Percentiles rank a stretch among this genome's conserved stretches.
Evolutionary conservation across 2,888 invertebrate species (phyloP).

Genomic region (Microplitis deprimator): DNA sequence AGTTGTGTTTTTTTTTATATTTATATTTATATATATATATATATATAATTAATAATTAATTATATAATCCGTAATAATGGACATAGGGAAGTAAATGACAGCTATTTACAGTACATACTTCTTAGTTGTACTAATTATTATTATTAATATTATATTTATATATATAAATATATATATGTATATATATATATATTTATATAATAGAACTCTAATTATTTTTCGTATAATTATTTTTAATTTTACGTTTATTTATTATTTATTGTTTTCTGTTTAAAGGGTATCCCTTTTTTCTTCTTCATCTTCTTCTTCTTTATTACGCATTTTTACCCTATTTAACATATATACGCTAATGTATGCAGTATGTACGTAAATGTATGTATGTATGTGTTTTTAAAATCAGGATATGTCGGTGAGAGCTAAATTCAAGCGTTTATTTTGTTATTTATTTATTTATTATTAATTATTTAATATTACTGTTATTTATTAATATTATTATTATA

Average conservation of each 20-base stretch:
- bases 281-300: not conserved
- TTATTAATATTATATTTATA: slow-evolving; percentile 55
- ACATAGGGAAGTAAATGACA: slow-evolving; percentile 64
- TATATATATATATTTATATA: slow-evolving; percentile 56
- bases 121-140: slow-evolving; percentile 52
- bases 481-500: slow-evolving; percentile 39
- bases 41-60: slow-evolving; percentile 50
- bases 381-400: slow-evolving; percentile 67
- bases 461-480: slow-evolving; percentile 39
- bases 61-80: slow-evolving; percentile 59
- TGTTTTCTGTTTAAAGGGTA: slow-evolving; percentile 57
- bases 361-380: slow-evolving; percentile 68
- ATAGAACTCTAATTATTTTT: slow-evolving; percentile 53
- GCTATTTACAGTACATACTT: slow-evolving; percentile 71
- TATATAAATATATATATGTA: slow-evolving; percentile 56
- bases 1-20: slow-evolving; percentile 14
- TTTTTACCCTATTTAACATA: slow-evolving; percentile 63
- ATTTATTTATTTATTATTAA: slow-evolving; percentile 36
- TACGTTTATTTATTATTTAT: slow-evolving; percentile 26
- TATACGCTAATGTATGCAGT: slow-evolving; percentile 66
- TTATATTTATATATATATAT: slow-evolving; percentile 48
- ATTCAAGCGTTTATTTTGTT: slow-evolving; percentile 58
- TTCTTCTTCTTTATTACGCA: slow-evolving; percentile 60
- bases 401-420: slow-evolving; percentile 71
- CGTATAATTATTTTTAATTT: slow-evolving; percentile 34